Evolutionary conservation across 2,888 invertebrate species (phyloP).

Genomic region (Drosophila paracracens): DNA sequence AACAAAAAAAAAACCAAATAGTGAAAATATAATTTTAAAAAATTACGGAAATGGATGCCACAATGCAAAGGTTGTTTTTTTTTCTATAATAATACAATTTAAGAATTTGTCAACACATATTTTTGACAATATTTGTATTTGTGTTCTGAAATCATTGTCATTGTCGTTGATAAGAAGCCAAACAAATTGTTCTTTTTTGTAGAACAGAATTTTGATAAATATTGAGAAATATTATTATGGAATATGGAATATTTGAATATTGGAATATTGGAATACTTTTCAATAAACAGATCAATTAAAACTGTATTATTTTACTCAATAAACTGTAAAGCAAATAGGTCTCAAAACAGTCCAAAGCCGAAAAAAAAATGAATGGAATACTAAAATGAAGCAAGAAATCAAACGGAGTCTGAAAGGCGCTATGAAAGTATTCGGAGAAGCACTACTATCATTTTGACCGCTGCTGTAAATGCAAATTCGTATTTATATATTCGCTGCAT

Average conservation of each 20-base stretch:
- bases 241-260: too few species aligned
- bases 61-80: neutral
- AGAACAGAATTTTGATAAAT: neutral
- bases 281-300: too few species aligned
- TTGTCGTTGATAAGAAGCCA: too few species aligned
- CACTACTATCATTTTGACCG: neutral
- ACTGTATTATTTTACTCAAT: too few species aligned
- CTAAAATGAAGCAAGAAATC: neutral
- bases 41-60: neutral
- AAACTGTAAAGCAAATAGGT: too few species aligned
- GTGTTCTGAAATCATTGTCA: neutral
- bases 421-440: neutral
- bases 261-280: too few species aligned
- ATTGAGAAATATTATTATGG: neutral
- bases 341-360: too few species aligned
- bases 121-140: neutral
- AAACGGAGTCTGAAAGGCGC: neutral
- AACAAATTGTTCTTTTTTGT: neutral
- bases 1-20: neutral
- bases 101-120: neutral
- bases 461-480: neutral
- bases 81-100: neutral
- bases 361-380: neutral
- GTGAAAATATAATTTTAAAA: neutral
- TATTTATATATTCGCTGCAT: neutral